phyloP scores from a whole-genome alignment of 2,888 invertebrate genomes.

The Nesidiocoris tenuis region DNA sequence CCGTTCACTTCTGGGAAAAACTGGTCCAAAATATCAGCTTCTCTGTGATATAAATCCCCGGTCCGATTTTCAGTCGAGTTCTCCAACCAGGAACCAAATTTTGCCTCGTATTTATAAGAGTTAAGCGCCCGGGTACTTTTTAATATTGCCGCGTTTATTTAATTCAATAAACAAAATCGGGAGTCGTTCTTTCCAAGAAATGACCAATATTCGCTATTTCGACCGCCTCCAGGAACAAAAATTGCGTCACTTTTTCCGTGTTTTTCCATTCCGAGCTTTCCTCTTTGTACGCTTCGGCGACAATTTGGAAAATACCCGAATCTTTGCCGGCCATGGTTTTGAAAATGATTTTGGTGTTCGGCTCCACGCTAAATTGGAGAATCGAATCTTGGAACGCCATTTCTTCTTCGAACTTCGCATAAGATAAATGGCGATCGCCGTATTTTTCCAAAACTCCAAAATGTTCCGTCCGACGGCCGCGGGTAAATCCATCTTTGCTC shows the following conservation, averaged over 20 bases:
- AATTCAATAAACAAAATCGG: conserved; percentile 16
- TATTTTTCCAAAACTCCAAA: not conserved
- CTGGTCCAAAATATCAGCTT: too few relatives aligned
- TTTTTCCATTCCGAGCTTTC: too few relatives aligned
- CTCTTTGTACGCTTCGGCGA: not conserved
- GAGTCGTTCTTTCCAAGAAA: not conserved
- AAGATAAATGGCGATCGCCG: too few relatives aligned
- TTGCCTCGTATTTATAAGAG: too few relatives aligned
- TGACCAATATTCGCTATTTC: not conserved
- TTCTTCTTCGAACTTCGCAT: not conserved
- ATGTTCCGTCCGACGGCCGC: too few relatives aligned
- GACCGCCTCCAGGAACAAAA: not conserved
- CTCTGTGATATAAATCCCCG: too few relatives aligned
- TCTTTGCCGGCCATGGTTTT: not conserved
- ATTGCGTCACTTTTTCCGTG: not conserved
- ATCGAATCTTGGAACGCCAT: not conserved
- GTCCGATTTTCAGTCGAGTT: too few relatives aligned
- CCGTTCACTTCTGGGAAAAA: too few relatives aligned
- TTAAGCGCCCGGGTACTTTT: too few relatives aligned
- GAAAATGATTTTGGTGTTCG: not conserved
- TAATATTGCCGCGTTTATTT: too few relatives aligned
- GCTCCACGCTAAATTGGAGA: not conserved
- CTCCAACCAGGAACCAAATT: too few relatives aligned
- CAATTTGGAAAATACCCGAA: not conserved
- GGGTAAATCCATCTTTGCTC: not conserved